phyloP scores from a whole-genome alignment of 2,888 invertebrate genomes.

The Alsophila aescularia region DNA sequence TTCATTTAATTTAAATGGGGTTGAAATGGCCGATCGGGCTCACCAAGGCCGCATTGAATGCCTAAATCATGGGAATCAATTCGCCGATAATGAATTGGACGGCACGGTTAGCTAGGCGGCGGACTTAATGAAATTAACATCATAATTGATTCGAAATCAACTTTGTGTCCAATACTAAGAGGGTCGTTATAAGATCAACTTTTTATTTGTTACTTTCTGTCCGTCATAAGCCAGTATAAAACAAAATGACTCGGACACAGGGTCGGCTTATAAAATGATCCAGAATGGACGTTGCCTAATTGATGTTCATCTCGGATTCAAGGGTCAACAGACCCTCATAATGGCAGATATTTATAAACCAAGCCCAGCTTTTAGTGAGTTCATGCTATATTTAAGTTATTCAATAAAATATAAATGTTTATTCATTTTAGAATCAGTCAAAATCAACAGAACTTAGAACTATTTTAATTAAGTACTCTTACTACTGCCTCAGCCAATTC shows the following conservation, averaged over 20 bases:
- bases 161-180: conserved; percentile 7
- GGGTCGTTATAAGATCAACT: conserved; percentile 22
- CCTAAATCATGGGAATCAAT: conserved; percentile 45
- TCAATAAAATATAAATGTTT: conserved; percentile 23
- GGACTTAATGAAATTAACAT: conserved; percentile 31
- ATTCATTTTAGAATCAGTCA: conserved; percentile 14
- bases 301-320: conserved; percentile 72
- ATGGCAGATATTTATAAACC: conserved; percentile 62
- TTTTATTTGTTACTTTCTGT: conserved; percentile 17
- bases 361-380: conserved; percentile 16
- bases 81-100: conserved; percentile 42
- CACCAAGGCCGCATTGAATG: conserved; percentile 41
- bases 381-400: conserved; percentile 15
- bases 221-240: conserved; percentile 11
- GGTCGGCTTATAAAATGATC: conserved; percentile 21
- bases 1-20: conserved; percentile 54
- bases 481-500: conserved; percentile 7
- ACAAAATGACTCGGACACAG: conserved; percentile 10
- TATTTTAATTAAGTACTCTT: conserved; percentile 7
- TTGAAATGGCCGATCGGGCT: conserved; percentile 49
- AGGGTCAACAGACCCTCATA: conserved; percentile 65
- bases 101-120: conserved; percentile 25
- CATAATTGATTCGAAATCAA: conserved; percentile 30
- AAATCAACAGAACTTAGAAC: background rate
- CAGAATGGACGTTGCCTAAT: conserved; percentile 59